phyloP scores from a whole-genome alignment of 2,797 vertebrate species.

The Cuculus canorus region DNA sequence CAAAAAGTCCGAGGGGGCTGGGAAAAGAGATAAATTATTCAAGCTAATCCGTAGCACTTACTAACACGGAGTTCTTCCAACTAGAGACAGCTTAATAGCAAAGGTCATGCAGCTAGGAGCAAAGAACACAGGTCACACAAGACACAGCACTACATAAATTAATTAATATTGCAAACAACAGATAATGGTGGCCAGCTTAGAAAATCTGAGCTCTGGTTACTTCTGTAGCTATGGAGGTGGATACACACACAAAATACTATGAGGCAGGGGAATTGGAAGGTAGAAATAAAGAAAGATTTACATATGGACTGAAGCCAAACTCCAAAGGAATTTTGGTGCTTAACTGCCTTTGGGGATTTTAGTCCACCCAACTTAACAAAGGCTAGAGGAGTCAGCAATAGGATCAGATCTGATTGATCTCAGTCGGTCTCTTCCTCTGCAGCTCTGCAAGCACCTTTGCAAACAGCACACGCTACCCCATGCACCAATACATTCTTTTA shows the following conservation, averaged over 20 bases:
- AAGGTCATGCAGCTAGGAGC: constrained; percentile 7
- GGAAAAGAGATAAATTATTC: background rate
- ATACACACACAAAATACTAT: background rate
- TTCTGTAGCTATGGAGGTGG: background rate
- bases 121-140: background rate
- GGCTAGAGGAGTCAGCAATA: background rate
- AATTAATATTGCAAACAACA: background rate
- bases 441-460: background rate
- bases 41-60: background rate
- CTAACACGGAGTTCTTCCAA: background rate
- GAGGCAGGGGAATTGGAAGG: accelerated
- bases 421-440: background rate
- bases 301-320: background rate
- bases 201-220: background rate
- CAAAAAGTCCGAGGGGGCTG: background rate
- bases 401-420: background rate
- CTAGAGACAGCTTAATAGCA: background rate
- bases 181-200: background rate
- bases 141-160: background rate
- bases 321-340: background rate
- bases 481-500: accelerated
- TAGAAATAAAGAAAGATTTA: background rate
- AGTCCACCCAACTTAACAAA: background rate
- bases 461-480: background rate
- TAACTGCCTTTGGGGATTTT: background rate